Conservation (phyloP, 2,113 vertebrate species). For the Vombatus ursinus region DNA sequence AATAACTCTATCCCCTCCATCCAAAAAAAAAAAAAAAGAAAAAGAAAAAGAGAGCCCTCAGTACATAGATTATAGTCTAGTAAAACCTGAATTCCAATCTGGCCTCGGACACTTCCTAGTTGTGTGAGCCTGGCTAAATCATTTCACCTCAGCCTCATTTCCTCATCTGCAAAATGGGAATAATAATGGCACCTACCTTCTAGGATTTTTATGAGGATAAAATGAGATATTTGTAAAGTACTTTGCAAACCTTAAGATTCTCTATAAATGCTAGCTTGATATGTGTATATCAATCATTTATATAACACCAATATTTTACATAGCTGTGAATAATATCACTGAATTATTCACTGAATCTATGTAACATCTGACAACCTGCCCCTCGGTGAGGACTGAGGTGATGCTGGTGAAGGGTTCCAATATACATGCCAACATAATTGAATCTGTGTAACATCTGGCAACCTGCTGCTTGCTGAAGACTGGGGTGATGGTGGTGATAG, state of each 20-base stretch:
- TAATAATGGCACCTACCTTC: not conserved
- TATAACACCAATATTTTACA: not conserved
- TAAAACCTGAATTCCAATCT: not conserved
- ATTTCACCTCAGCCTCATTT: not conserved
- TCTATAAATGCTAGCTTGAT: not conserved
- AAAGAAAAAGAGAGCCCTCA: not conserved
- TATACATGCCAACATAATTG: too few species aligned
- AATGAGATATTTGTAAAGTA: not conserved
- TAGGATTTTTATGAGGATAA: not conserved
- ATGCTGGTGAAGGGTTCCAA: too few species aligned
- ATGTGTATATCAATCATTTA: not conserved
- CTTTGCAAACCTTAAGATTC: too few species aligned
- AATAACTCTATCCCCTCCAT: not conserved
- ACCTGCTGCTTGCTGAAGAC: too few species aligned
- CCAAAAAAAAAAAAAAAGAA: too few species aligned
- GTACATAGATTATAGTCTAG: not conserved
- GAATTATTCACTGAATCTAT: not conserved
- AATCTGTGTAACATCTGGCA: too few species aligned
- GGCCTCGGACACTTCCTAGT: not conserved
- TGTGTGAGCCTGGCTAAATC: not conserved
- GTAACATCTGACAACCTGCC: too few species aligned
- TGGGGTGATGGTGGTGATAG: too few species aligned
- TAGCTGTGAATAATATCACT: not conserved
- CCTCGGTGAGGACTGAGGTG: too few species aligned
- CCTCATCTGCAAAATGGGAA: not conserved